These are phyloP conservation scores for Lycophotia porphyrea DNA, from an alignment of 2,888 invertebrate genomes.

Conservation along the genomic window DNA sequence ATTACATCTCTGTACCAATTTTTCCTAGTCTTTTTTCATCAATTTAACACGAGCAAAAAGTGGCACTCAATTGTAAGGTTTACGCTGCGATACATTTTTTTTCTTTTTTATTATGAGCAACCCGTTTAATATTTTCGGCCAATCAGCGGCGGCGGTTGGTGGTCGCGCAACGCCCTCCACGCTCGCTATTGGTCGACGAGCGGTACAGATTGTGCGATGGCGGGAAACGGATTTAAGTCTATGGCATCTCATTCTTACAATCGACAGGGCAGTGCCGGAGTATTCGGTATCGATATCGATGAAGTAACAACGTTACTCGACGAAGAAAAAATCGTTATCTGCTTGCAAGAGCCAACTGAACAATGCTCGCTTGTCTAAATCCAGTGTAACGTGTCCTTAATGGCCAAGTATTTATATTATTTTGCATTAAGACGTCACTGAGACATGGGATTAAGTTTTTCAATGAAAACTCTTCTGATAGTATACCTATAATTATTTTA, in stretches of 20 bases:
- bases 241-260: conserved; percentile 88
- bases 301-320: neutral
- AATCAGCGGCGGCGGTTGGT: conserved; percentile 77
- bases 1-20: conserved; percentile 87
- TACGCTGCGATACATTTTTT: conserved; percentile 75
- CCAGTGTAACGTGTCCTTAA: too few species aligned
- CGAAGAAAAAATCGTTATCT: neutral
- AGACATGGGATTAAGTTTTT: neutral
- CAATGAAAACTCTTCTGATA: neutral
- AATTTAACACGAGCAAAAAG: conserved; percentile 89
- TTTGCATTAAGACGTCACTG: neutral
- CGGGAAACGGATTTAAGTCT: conserved; percentile 88
- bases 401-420: neutral
- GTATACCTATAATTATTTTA: neutral
- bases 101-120: conserved; percentile 85
- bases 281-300: conserved; percentile 67
- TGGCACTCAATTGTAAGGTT: conserved; percentile 89
- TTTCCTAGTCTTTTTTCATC: conserved; percentile 89
- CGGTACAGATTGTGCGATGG: conserved; percentile 88
- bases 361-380: neutral
- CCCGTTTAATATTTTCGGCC: conserved; percentile 87
- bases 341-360: neutral
- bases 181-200: conserved; percentile 81
- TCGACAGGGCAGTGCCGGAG: conserved; percentile 70
- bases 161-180: conserved; percentile 84